A percentile compares a stretch with the other conserved stretches of the same genome.
These are phyloP conservation scores for Acinonyx jubatus DNA, from an alignment of 2,113 vertebrate species.

Conservation along the genomic window DNA sequence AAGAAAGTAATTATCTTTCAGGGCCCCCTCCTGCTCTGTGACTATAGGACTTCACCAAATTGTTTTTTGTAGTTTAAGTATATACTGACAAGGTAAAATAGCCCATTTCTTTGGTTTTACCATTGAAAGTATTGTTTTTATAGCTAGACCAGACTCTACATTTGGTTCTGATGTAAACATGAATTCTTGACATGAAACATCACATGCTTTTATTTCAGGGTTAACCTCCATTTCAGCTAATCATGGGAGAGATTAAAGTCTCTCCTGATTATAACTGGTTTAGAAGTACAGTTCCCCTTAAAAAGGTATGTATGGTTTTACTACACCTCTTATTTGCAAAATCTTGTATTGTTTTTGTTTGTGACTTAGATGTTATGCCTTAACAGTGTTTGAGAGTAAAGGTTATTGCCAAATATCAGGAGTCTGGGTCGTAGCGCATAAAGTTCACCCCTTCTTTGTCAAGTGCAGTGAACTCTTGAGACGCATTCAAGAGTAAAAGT, in stretches of 20 bases:
- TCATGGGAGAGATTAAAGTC: slow-evolving; percentile 98
- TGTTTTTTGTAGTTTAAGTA: slow-evolving; percentile 43
- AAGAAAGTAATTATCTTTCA: background rate
- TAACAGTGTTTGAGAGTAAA: background rate
- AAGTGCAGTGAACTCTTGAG: background rate
- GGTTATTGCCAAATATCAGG: background rate
- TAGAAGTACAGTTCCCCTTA: slow-evolving; percentile 97
- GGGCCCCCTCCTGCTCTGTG: slow-evolving; percentile 19
- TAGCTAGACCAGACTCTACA: background rate
- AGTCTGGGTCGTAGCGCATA: background rate
- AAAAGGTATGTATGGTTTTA: slow-evolving; percentile 90
- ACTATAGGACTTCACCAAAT: slow-evolving; percentile 55
- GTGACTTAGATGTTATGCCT: background rate
- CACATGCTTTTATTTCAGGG: slow-evolving; percentile 79
- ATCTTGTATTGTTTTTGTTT: background rate
- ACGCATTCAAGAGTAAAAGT: background rate
- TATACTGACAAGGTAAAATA: background rate
- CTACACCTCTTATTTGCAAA: background rate
- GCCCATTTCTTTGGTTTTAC: background rate
- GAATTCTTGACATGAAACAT: slow-evolving; percentile 66
- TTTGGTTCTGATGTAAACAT: slow-evolving; percentile 32
- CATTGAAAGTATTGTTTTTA: background rate
- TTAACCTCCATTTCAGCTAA: slow-evolving; percentile 72
- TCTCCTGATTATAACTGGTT: slow-evolving; percentile 99
- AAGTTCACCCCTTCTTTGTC: background rate